Conservation (phyloP, 2,113 vertebrate genomes). For the rat (Rattus norvegicus) region DNA sequence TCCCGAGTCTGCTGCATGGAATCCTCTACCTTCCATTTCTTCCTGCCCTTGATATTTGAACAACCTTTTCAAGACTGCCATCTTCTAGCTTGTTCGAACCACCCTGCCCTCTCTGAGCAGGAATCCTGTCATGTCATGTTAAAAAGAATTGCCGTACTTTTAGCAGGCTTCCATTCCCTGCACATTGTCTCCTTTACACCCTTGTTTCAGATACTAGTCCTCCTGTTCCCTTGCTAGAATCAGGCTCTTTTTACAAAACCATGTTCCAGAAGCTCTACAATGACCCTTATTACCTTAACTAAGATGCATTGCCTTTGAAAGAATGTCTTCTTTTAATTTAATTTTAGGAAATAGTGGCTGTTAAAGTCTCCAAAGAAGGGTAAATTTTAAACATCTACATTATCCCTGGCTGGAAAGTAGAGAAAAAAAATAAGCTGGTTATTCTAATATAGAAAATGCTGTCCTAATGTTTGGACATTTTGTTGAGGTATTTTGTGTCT, state of each 20-base stretch:
- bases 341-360: background rate
- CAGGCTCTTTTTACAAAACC: background rate
- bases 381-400: slow-evolving; percentile 15
- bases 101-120: background rate
- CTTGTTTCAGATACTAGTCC: background rate
- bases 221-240: background rate
- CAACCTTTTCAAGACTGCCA: background rate
- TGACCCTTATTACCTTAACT: background rate
- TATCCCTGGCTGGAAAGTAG: background rate
- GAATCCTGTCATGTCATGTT: background rate
- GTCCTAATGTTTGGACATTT: slow-evolving; percentile 18
- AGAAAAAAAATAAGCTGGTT: background rate
- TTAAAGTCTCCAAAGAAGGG: slow-evolving; percentile 18
- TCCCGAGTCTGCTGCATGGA: background rate
- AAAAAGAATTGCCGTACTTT: background rate
- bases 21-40: background rate
- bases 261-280: fast-evolving
- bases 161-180: background rate
- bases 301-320: background rate
- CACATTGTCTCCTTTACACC: fast-evolving
- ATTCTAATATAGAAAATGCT: background rate
- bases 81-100: background rate
- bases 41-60: background rate
- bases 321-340: background rate
- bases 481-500: slow-evolving; percentile 12